phyloP scores from a whole-genome alignment of 1,140 invertebrate genomes.

The Brachionus plicatilis region DNA sequence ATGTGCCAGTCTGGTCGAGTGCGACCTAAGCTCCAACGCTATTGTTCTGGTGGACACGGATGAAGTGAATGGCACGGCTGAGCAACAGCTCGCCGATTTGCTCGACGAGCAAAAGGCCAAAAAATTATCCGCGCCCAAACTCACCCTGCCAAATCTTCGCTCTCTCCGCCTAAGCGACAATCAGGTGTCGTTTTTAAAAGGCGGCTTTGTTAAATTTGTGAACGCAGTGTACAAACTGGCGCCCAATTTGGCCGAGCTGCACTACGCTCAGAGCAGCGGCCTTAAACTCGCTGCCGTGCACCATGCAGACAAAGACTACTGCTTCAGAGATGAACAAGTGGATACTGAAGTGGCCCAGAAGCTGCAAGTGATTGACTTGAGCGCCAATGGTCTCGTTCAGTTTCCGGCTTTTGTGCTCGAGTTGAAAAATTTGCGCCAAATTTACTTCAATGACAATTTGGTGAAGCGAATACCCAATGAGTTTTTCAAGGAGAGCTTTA shows the following conservation, averaged over 20 bases:
- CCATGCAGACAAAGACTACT: neutral
- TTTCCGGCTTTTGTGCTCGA: conserved; percentile 30
- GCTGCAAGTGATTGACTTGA: neutral
- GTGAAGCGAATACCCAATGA: neutral
- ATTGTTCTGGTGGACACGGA: neutral
- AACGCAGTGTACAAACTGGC: neutral
- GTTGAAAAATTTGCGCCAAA: neutral
- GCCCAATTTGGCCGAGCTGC: neutral
- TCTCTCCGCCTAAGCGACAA: neutral
- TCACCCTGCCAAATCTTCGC: neutral
- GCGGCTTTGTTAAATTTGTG: conserved; percentile 16
- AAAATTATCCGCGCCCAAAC: neutral
- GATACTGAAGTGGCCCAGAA: neutral
- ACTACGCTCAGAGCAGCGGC: neutral
- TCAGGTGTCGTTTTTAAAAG: neutral
- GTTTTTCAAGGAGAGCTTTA: conserved; percentile 3
- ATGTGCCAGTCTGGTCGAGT: neutral
- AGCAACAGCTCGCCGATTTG: neutral
- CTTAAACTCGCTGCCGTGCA: neutral
- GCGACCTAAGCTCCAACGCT: neutral
- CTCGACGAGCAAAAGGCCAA: neutral
- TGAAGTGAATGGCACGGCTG: neutral
- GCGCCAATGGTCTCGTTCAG: neutral
- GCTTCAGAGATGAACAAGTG: neutral
- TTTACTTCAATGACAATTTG: conserved; percentile 36